Evolutionary conservation across 2,113 vertebrate species (phyloP), one percentile per base, ranked within the genome.

Genomic region (Salvelinus sp.): DNA sequence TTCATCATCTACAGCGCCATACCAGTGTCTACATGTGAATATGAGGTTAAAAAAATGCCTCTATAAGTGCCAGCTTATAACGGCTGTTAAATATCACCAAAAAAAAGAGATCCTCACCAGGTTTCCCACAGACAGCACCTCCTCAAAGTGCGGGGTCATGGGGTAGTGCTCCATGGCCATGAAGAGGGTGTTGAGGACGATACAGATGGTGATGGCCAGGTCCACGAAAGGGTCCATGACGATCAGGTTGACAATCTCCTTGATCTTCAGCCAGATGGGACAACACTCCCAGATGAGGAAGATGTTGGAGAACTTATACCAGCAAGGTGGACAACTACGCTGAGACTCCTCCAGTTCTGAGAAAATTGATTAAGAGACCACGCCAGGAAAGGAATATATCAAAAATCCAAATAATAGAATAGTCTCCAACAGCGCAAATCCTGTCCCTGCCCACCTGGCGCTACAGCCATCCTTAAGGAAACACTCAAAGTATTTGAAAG

Each of bases 111-210:
- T 86, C 58, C 96, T 96, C 88, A 99, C 98, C 97, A 98, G 91
- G 72, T 99, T 99, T 54, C 98, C 98, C 0, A 96, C 95, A 1
- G 87, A 5, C 70, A 99, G 92, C 82, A 98, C 96, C 0, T 88
- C 82, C 30, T 95, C 92, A 23, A 99, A 99, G 0, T 95, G 78
- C 0, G 65, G 22, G 0, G 97, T 97, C 97, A 99, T 99, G 1
- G 98, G 98, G 76, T 99, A 96, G 81, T 99, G 97, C 83, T 99
- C 98, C 97, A 99, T 98, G 0, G 98, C 98, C 98, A 99, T 99
- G 86, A 99, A 99, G 30, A 98, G 79, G 0, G 98, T 99, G 88
- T 99, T 99, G 76, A 99, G 95, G 76, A 98, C 97, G 13, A 99
- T 99, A 74, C 98, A 99, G 91, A 99, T 99, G 85, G 98, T 99